Evolutionary conservation across 2,113 vertebrate species (phyloP).

Genomic region (Felis chaus): DNA sequence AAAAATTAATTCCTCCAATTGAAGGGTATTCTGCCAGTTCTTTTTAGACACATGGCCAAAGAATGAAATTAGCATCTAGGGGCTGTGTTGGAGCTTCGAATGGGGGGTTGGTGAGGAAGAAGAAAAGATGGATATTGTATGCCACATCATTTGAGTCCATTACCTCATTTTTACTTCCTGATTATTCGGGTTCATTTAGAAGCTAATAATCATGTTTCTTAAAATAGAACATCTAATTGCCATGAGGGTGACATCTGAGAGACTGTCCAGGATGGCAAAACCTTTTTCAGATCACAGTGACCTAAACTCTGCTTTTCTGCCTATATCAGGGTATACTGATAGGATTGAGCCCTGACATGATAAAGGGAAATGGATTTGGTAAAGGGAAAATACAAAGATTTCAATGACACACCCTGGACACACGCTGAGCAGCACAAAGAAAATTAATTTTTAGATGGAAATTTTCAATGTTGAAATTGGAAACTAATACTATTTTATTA

Average conservation of each 20-base stretch:
- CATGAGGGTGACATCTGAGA: neutral
- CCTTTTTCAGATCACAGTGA: neutral
- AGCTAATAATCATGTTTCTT: neutral
- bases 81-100: neutral
- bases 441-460: neutral
- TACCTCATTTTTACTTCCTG: neutral
- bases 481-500: neutral
- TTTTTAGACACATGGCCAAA: neutral
- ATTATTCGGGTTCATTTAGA: conserved; percentile 22
- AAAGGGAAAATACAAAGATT: neutral
- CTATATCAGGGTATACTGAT: neutral
- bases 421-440: neutral
- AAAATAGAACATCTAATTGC: conserved; percentile 19
- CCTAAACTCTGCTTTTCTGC: neutral
- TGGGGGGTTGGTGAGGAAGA: neutral
- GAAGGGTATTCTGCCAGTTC: neutral
- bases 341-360: neutral
- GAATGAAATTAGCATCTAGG: neutral
- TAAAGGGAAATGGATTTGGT: neutral
- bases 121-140: neutral
- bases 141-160: neutral
- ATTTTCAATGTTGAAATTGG: neutral
- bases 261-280: neutral
- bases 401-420: neutral
- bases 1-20: neutral